Evolutionary conservation across 1,140 invertebrate species (phyloP).

Genomic region (Nasonia vitripennis): DNA sequence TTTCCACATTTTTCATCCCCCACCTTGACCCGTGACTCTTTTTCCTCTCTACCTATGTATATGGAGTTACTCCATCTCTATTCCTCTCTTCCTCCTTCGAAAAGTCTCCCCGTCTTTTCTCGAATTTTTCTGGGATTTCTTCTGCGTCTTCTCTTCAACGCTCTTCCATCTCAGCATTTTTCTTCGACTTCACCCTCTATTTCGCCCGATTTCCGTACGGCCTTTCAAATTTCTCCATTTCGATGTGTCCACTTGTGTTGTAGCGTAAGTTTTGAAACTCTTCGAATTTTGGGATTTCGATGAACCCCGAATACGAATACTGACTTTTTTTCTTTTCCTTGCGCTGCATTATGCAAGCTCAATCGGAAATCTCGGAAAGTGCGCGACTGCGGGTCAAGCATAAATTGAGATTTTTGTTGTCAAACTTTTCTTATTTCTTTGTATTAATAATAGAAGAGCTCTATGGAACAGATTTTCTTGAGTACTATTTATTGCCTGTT

Average conservation of each 20-base stretch:
- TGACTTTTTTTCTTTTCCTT: background rate
- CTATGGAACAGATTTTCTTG: background rate
- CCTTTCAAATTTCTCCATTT: background rate
- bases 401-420: background rate
- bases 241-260: background rate
- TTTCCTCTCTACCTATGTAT: background rate
- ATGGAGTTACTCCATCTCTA: background rate
- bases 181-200: background rate
- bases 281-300: constrained; percentile 4
- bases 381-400: background rate
- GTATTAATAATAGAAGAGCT: too few relatives aligned
- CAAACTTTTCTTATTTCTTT: too few relatives aligned
- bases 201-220: background rate
- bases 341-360: constrained; percentile 10
- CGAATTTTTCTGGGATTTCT: background rate
- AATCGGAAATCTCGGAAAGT: constrained; percentile 1
- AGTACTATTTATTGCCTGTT: background rate
- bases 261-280: background rate
- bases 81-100: too few relatives aligned
- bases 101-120: background rate
- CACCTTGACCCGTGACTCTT: background rate
- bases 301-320: too few relatives aligned
- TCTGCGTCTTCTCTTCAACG: background rate
- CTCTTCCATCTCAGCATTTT: background rate
- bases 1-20: background rate